A percentile compares a stretch with the other conserved stretches of the same genome.
Conservation (phyloP, 2,113 vertebrate species). For the Cervus canadensis region DNA sequence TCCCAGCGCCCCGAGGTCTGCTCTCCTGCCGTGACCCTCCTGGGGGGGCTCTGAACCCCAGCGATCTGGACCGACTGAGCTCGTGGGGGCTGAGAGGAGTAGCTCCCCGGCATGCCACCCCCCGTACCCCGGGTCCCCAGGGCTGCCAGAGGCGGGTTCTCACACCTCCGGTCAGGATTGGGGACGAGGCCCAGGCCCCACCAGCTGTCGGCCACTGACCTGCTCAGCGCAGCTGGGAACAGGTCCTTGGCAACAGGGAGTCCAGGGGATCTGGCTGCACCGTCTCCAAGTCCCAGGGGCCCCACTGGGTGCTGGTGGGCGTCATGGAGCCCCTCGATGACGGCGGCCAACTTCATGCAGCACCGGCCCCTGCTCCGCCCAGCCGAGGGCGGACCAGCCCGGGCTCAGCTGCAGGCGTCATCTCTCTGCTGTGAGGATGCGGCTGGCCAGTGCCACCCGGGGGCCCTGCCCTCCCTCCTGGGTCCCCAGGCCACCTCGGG, state of each 20-base stretch:
- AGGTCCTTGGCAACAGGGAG: not conserved
- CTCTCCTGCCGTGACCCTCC: not conserved
- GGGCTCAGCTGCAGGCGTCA: not conserved
- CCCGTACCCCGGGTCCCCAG: fast-evolving
- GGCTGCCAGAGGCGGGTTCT: not conserved
- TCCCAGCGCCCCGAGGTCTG: fast-evolving
- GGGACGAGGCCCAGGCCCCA: not conserved
- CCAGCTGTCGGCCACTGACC: not conserved
- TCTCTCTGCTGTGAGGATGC: not conserved
- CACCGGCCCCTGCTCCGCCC: fast-evolving
- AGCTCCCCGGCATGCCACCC: fast-evolving
- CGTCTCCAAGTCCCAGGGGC: not conserved
- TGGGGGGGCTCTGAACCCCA: fast-evolving
- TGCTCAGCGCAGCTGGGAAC: not conserved
- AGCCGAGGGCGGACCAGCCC: not conserved
- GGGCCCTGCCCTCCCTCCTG: not conserved
- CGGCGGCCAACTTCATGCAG: fast-evolving
- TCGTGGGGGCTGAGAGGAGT: not conserved
- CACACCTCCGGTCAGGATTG: not conserved
- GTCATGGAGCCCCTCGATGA: not conserved
- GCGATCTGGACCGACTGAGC: not conserved
- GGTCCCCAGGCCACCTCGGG: not conserved
- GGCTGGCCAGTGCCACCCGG: not conserved
- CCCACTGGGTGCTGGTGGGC: not conserved
- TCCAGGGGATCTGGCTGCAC: not conserved